These are phyloP conservation scores for Amblyopsis hoosieri DNA, from an alignment of 2,797 vertebrate species.

Conservation along the genomic window DNA sequence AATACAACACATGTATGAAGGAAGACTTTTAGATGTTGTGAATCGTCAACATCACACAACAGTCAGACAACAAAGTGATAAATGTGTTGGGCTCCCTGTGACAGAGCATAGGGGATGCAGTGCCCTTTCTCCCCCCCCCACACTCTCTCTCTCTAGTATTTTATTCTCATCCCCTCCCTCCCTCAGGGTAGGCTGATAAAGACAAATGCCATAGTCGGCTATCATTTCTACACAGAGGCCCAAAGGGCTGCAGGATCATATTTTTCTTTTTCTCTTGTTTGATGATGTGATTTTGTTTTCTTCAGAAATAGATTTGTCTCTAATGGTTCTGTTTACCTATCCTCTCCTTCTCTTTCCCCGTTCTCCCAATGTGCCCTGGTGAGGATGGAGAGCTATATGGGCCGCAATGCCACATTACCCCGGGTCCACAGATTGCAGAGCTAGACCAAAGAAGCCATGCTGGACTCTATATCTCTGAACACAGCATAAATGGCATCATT, in stretches of 20 bases:
- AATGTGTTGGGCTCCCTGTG: constrained; percentile 5
- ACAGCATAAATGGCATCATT: background rate
- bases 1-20: constrained; percentile 33
- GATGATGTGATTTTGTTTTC: constrained; percentile 87
- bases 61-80: background rate
- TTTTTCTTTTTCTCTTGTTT: constrained; percentile 84
- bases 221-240: constrained; percentile 74
- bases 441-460: constrained; percentile 38
- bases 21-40: background rate
- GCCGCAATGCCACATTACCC: constrained; percentile 58
- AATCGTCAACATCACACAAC: background rate
- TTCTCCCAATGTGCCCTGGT: constrained; percentile 55
- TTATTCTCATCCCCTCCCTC: constrained; percentile 61
- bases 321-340: constrained; percentile 85
- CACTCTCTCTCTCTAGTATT: constrained; percentile 59
- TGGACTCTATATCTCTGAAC: constrained; percentile 12
- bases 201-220: constrained; percentile 83
- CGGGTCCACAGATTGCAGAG: constrained; percentile 47
- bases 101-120: constrained; percentile 37
- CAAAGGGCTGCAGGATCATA: constrained; percentile 76
- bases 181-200: constrained; percentile 81
- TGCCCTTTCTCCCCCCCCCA: constrained; percentile 43
- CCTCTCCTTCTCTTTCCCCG: constrained; percentile 56
- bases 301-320: constrained; percentile 86
- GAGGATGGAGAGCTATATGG: constrained; percentile 61